Conservation (phyloP, 2,888 invertebrate species). For the Xylocampa areola region DNA sequence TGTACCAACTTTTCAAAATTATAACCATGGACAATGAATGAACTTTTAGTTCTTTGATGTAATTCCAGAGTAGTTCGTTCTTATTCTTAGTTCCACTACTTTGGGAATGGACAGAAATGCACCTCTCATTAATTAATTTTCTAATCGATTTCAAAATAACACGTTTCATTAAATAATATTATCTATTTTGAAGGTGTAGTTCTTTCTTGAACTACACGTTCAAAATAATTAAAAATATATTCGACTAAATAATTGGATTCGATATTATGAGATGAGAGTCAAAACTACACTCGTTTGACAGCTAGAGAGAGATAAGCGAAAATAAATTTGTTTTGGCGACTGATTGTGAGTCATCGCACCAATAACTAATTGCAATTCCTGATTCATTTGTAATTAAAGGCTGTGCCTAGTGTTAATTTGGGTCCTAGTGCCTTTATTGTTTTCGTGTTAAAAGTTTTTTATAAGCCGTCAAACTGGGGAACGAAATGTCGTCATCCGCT, state of each 20-base stretch:
- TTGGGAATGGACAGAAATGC: no score
- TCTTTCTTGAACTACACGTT: no score
- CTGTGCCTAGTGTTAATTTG: slow-evolving; percentile 52
- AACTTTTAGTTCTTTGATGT: background rate
- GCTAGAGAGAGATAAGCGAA: slow-evolving; percentile 12
- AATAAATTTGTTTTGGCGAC: slow-evolving; percentile 53
- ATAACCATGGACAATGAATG: slow-evolving; percentile 47
- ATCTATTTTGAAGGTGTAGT: no score
- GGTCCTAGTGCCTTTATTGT: slow-evolving; percentile 59
- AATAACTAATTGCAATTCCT: slow-evolving; percentile 39
- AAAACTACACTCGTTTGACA: slow-evolving; percentile 48
- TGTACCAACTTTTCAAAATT: slow-evolving; percentile 61
- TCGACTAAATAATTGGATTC: no score
- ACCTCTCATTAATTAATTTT: no score
- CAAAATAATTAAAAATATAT: no score
- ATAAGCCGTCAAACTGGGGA: slow-evolving; percentile 92
- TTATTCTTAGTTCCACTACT: no score
- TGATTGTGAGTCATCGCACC: slow-evolving; percentile 58
- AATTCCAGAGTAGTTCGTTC: slow-evolving; percentile 25
- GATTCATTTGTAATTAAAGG: slow-evolving; percentile 22
- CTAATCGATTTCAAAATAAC: no score
- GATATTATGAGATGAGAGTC: no score
- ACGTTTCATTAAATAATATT: no score
- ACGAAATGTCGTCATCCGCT: slow-evolving; percentile 96
- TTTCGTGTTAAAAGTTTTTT: slow-evolving; percentile 65